phyloP scores from a whole-genome alignment of 2,888 invertebrate genomes.

The Rhagophthalmus giganteus region DNA sequence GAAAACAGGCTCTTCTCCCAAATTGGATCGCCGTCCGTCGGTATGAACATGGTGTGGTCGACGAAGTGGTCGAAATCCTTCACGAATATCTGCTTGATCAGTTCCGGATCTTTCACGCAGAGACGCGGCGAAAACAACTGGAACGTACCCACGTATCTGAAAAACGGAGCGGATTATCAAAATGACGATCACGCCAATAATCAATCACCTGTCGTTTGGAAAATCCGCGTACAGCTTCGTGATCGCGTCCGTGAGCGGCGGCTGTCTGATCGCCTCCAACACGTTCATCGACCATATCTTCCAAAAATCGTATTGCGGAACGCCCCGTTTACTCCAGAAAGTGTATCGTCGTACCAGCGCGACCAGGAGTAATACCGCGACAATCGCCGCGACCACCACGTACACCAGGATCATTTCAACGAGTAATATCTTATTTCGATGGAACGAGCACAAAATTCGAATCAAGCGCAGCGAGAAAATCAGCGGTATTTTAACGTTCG shows the following conservation, averaged over 20 bases:
- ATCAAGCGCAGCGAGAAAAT: too few relatives aligned
- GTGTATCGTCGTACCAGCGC: constrained; percentile 14
- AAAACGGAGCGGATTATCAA: constrained; percentile 7
- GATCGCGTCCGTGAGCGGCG: constrained; percentile 21
- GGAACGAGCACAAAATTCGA: too few relatives aligned
- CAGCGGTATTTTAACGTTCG: too few relatives aligned
- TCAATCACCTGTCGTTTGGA: constrained; percentile 35
- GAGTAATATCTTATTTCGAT: too few relatives aligned
- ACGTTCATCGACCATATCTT: constrained; percentile 25
- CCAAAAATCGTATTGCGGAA: constrained; percentile 18
- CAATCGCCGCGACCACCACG: not conserved
- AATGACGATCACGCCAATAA: not conserved
- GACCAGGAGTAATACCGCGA: constrained; percentile 2
- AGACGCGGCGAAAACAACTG: constrained; percentile 37
- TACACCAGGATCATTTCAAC: too few relatives aligned
- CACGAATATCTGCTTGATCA: constrained; percentile 49
- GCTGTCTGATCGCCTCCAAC: constrained; percentile 14
- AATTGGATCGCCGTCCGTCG: constrained; percentile 38
- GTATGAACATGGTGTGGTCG: constrained; percentile 42
- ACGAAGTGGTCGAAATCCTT: constrained; percentile 53
- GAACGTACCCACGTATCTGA: constrained; percentile 40
- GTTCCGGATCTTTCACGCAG: constrained; percentile 41
- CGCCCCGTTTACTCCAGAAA: constrained; percentile 26
- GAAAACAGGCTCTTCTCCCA: constrained; percentile 35
- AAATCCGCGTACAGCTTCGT: constrained; percentile 34